Evolutionary conservation across 1,140 invertebrate species (phyloP), one percentile per base, ranked within the genome.

Genomic region (Gryon sp.): DNA sequence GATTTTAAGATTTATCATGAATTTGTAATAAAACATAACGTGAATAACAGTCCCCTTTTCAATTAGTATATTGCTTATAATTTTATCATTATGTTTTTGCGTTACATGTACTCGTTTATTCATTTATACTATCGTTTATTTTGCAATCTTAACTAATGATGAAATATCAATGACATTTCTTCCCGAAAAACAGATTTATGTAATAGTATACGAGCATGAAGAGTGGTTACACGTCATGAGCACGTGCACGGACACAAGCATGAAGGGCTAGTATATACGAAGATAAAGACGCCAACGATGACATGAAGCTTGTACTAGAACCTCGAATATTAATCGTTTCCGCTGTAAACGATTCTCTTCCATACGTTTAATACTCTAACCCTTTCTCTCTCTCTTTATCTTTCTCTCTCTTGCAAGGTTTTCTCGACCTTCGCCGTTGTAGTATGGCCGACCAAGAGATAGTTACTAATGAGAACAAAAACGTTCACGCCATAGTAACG

Each of bases 401-500:
- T n/a, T n/a, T n/a, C n/a, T 34, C 65, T 53, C 68, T 65, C 72
- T 65, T 40, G 41, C 63, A 53, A 43, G 60, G 72, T 66, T 52
- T 63, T 69, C 45, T 62, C 69, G 45, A 41, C 63, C 28, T 40
- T 26, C 15, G 28, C 73, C 55, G 60, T n/a, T 79, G 77, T 76
- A 80, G 74, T 70, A 79, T 65, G 43, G 79, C 68, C 80, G 76
- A 80, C 76, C 62, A 55, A 62, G 80, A 80, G 81, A 82, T 78
- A 83, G 83, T 82, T 86, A 87, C 84, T 87, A 87, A 87, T 87
- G 84, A 86, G 83, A 80, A 84, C 83, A 87, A 86, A 87, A 87
- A 87, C 84, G 86, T 84, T 78, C 50, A 79, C 77, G 78, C 62
- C 45, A 32, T 65, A 81, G 78, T 86, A 86, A 85, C 82, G 82